Evolutionary conservation across 1,140 invertebrate species (phyloP).

Genomic region (Leptinotarsa defecta): DNA sequence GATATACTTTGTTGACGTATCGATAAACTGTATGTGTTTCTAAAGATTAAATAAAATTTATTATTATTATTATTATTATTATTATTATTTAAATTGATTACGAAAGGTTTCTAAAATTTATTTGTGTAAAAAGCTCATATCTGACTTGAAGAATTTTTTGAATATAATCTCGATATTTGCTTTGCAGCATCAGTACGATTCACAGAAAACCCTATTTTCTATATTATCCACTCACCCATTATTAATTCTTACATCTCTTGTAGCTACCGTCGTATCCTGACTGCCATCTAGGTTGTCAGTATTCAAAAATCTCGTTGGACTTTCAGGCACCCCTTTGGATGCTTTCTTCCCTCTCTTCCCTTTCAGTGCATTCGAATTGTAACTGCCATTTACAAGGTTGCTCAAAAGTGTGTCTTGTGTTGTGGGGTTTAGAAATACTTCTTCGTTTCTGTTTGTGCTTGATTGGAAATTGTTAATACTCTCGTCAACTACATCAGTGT

Average conservation of each 20-base stretch:
- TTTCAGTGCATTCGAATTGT: conserved; percentile 25
- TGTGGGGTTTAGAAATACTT: conserved; percentile 46
- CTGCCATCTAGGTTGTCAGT: conserved; percentile 18
- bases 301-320: not conserved
- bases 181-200: too few species aligned
- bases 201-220: too few species aligned
- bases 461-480: conserved; percentile 23
- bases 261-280: conserved; percentile 42
- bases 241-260: conserved; percentile 37
- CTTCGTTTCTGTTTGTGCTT: conserved; percentile 34
- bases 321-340: conserved; percentile 10
- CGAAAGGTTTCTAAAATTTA: too few species aligned
- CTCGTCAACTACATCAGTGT: conserved; percentile 24
- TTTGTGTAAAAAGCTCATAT: too few species aligned
- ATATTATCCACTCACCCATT: conserved; percentile 26
- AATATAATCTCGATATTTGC: too few species aligned
- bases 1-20: too few species aligned
- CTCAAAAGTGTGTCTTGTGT: conserved; percentile 45
- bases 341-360: conserved; percentile 22
- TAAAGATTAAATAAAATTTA: too few species aligned
- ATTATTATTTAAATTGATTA: too few species aligned
- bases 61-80: too few species aligned
- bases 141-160: too few species aligned
- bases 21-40: too few species aligned
- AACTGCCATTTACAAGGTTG: conserved; percentile 46